Evolutionary conservation across 2,888 invertebrate genomes (phyloP).

Genomic region (Drosophila anomelani): DNA sequence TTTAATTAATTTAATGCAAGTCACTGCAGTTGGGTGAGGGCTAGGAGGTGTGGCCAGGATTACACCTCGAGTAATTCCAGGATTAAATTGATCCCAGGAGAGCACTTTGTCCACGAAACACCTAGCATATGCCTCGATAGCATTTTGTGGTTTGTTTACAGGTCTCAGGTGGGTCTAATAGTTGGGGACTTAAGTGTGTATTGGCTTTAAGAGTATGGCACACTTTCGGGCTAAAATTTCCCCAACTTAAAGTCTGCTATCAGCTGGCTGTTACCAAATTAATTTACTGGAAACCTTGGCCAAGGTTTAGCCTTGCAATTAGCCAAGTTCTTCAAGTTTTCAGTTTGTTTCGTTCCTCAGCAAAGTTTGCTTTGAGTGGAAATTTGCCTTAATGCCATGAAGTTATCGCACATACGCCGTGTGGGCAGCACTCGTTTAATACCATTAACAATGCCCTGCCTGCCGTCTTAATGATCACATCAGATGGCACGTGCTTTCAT

Average conservation of each 20-base stretch:
- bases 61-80: slow-evolving; percentile 1
- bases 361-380: slow-evolving; percentile 36
- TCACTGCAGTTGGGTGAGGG: slow-evolving; percentile 9
- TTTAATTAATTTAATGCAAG: slow-evolving; percentile 68
- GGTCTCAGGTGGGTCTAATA: slow-evolving; percentile 8
- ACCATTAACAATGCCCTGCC: slow-evolving; percentile 25
- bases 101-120: slow-evolving; percentile 17
- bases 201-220: slow-evolving; percentile 17
- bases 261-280: slow-evolving; percentile 12
- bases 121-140: slow-evolving; percentile 22
- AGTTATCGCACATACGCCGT: slow-evolving; percentile 52
- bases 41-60: slow-evolving; percentile 22
- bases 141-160: background rate
- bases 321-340: slow-evolving; percentile 19
- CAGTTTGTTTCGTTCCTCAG: background rate
- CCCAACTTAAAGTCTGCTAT: background rate
- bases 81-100: slow-evolving; percentile 21
- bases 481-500: slow-evolving; percentile 20
- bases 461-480: slow-evolving; percentile 20
- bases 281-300: slow-evolving; percentile 11
- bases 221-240: slow-evolving; percentile 23
- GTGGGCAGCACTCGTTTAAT: slow-evolving; percentile 28
- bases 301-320: slow-evolving; percentile 26
- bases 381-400: background rate
- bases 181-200: slow-evolving; percentile 50